Base-by-base conservation (phyloP, 2,113 vertebrate species). In the Montifringilla adamsi region DNA sequence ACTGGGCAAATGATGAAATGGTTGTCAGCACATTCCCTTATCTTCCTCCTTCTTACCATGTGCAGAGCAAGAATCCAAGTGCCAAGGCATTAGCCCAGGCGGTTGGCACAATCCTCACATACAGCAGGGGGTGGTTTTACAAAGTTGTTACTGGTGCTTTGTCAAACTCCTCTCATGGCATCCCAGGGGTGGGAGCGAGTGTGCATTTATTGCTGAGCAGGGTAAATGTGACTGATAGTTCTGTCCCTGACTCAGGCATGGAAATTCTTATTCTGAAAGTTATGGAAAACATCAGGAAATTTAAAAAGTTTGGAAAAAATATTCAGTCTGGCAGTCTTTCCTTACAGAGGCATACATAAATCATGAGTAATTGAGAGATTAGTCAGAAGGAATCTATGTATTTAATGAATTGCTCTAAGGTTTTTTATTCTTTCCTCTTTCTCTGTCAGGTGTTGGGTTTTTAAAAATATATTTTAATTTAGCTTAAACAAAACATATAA, bases 21-120 rank as follows among this genome's bases (percentile, higher is more conserved):
- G 55, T 50, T 92, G 91, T 91, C 83, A 80, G 84, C 87, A 90
- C 43, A 14, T 91, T 79, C 41, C 41, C 77, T 95, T 86, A 82
- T 95, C 91, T 94, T 78, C 39, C 58, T 76, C 39, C 86, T 43
- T 50, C 46, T 79, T 83, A 23, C 50, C 50, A 18, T 23, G 46
- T 33, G 72, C 33, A 8, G n/a, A 47, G 41, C 47, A 67, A 49
- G 86, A 83, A 35, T 47, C 2, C 2, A 44, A 63, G 66, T 68
- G 89, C 84, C 78, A 52, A 75, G 78, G 26, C 13, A 2, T 69
- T 46, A 76, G 19, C 21, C 43, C 72, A n/a, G 66, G 23, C 79
- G 63, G 27, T 47, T 43, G 67, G 37, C 47, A 27, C 22, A 73
- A 9, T 46, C 68, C 63, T 72, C 2, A 0, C 0, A 0, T 41